phyloP scores from a whole-genome alignment of 2,113 vertebrate genomes.

The Stomatorhinus ivindoensis region DNA sequence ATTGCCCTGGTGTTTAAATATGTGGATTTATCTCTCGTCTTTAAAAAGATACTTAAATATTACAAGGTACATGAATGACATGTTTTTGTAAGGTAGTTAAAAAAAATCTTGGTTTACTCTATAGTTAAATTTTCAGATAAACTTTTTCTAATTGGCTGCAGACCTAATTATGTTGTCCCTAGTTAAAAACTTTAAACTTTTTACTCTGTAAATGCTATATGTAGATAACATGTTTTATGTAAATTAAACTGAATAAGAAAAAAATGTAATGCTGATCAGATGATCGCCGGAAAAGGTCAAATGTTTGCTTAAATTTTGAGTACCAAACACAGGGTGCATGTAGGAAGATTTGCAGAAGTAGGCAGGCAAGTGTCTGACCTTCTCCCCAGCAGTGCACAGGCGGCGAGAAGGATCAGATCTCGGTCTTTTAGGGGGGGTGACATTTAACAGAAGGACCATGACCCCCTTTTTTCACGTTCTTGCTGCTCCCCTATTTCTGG shows the following conservation, averaged over 20 bases:
- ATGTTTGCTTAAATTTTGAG: not conserved
- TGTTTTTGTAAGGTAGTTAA: not conserved
- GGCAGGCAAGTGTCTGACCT: conserved; percentile 51
- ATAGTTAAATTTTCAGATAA: not conserved
- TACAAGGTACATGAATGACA: not conserved
- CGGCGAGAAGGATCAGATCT: conserved; percentile 55
- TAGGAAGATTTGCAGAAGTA: not conserved
- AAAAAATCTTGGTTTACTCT: not conserved
- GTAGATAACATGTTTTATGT: not conserved
- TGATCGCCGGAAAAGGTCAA: not conserved
- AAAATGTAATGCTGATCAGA: not conserved
- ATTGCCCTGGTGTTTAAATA: not conserved
- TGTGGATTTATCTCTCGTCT: not conserved
- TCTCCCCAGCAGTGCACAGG: conserved; percentile 42
- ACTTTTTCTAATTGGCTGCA: not conserved
- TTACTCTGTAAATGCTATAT: not conserved
- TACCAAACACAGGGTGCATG: not conserved
- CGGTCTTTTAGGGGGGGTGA: conserved; percentile 51
- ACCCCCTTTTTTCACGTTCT: conserved; percentile 50
- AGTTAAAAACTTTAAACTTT: not conserved
- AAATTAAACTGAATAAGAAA: not conserved
- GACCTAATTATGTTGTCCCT: not conserved
- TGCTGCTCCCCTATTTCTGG: conserved; percentile 3
- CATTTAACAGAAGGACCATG: conserved; percentile 68
- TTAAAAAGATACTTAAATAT: not conserved